Conservation (phyloP, 2,113 vertebrate genomes). For the Polyodon spathula region DNA sequence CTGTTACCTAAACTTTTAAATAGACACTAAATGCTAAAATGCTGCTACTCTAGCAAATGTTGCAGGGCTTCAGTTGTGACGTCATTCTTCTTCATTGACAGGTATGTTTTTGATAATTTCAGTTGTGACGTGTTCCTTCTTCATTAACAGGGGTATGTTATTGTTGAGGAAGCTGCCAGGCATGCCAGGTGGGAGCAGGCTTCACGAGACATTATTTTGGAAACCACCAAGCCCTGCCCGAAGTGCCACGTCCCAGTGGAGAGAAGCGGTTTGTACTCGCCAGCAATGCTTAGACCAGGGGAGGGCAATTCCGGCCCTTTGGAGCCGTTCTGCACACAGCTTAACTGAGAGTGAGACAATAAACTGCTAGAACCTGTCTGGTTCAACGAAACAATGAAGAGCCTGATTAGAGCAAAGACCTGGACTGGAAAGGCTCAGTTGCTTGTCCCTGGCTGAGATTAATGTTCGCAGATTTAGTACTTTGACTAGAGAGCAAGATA, state of each 20-base stretch:
- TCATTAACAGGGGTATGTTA: constrained; percentile 52
- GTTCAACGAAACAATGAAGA: no score
- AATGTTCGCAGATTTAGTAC: not conserved
- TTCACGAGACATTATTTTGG: constrained; percentile 67
- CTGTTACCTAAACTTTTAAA: no score
- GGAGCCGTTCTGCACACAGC: no score
- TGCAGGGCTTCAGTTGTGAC: no score
- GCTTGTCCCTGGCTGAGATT: not conserved
- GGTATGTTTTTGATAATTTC: constrained; percentile 49
- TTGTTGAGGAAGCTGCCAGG: constrained; percentile 61
- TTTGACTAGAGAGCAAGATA: not conserved
- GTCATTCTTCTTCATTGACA: constrained; percentile 24
- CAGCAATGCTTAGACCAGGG: rapidly evolving
- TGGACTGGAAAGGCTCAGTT: not conserved
- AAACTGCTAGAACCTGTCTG: no score
- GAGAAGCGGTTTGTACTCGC: constrained; percentile 61
- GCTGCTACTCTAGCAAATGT: no score
- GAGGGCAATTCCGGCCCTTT: no score
- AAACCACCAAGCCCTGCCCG: constrained; percentile 76
- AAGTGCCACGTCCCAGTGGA: constrained; percentile 72
- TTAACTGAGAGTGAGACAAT: no score
- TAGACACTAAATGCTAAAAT: no score
- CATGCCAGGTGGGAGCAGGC: constrained; percentile 73
- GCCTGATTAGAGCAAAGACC: no score
- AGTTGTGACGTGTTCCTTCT: no score